Evolutionary conservation across 2,888 invertebrate genomes (phyloP).

Genomic region (Rotaria magnacalcarata): DNA sequence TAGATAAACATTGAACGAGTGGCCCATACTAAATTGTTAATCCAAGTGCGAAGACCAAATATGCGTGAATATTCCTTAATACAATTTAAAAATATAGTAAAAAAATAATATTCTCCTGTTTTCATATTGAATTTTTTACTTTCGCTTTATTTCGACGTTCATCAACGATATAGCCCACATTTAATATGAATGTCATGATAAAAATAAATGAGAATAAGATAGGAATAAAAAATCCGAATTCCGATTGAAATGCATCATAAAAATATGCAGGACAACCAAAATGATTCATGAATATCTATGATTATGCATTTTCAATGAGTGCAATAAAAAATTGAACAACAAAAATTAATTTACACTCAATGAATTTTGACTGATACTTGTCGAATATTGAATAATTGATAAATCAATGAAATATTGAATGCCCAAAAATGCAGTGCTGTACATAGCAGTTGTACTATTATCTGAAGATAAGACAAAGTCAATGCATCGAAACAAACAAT

Average conservation of each 20-base stretch:
- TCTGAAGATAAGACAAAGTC: neutral
- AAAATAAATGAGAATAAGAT: conserved; percentile 33
- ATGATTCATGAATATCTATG: neutral
- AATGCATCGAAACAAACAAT: no score
- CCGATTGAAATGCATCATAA: conserved; percentile 39
- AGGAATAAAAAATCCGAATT: conserved; percentile 39
- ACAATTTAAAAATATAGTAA: neutral
- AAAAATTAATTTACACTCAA: no score
- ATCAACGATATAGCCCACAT: conserved; percentile 35
- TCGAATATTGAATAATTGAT: neutral
- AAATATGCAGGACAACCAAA: conserved; percentile 32
- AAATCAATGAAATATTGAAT: neutral
- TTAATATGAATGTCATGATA: conserved; percentile 36
- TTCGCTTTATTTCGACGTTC: conserved; percentile 44
- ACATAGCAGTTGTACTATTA: neutral
- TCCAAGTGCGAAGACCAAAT: conserved; percentile 9
- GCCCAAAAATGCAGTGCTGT: neutral
- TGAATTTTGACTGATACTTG: neutral
- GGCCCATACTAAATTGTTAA: conserved; percentile 39
- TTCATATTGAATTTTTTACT: neutral
- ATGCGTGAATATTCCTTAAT: conserved; percentile 39
- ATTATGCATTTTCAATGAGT: no score
- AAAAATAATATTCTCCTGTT: neutral
- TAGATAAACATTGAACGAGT: conserved; percentile 34
- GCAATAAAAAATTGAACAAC: no score